phyloP scores from a whole-genome alignment of 2,888 invertebrate species.

The Thumatha senex region DNA sequence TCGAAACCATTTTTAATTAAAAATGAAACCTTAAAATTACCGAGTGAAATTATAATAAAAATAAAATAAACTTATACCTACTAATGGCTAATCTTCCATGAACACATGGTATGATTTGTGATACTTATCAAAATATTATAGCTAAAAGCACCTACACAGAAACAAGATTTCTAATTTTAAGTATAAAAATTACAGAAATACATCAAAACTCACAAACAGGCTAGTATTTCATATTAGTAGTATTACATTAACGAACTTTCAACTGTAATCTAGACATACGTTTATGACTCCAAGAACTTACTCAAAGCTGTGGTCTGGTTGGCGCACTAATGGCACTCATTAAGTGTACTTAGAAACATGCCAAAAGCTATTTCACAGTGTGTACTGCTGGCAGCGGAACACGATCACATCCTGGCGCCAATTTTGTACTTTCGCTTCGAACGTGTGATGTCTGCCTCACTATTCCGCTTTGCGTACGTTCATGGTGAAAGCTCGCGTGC shows the following conservation, averaged over 20 bases:
- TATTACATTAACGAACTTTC: not conserved
- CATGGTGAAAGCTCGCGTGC: constrained; percentile 25
- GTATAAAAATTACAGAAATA: too few species aligned
- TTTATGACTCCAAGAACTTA: not conserved
- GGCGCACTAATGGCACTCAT: not conserved
- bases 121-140: too few species aligned
- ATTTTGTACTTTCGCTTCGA: not conserved
- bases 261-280: not conserved
- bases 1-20: too few species aligned
- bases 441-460: not conserved
- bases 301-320: not conserved
- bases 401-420: not conserved
- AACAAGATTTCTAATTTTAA: too few species aligned
- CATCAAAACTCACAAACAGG: too few species aligned
- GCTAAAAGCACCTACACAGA: too few species aligned
- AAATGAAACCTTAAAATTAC: too few species aligned
- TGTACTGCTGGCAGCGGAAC: not conserved
- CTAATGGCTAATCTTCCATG: too few species aligned
- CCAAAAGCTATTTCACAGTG: not conserved
- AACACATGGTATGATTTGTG: too few species aligned
- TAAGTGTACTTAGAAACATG: not conserved
- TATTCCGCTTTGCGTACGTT: constrained; percentile 1
- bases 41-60: too few species aligned
- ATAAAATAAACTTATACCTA: too few species aligned
- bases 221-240: too few species aligned